A percentile compares a stretch with the other conserved stretches of the same genome.
These are phyloP conservation scores for Palythoa grandis DNA, from an alignment of 92 coral and sea anemone genomes.

Conservation along the genomic window DNA sequence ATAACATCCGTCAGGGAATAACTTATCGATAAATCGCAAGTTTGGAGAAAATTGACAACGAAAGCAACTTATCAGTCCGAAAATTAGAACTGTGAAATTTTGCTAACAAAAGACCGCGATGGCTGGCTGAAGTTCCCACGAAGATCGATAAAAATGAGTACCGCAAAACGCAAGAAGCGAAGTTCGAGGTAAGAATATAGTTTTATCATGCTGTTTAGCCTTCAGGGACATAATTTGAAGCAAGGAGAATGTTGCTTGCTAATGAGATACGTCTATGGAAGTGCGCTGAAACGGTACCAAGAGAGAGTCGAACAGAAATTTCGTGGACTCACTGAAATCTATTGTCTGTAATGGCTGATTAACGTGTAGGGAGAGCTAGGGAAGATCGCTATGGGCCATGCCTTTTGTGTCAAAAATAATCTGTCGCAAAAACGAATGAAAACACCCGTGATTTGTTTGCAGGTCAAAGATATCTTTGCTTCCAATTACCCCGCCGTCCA, in stretches of 20 bases:
- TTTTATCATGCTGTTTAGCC: not conserved
- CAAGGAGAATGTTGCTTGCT: slow-evolving; percentile 16
- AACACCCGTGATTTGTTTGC: slow-evolving; percentile 47
- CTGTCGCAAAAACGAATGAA: slow-evolving; percentile 22
- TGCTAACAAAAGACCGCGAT: slow-evolving; percentile 40
- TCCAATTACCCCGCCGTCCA: slow-evolving; percentile 34
- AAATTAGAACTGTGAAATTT: slow-evolving; percentile 34
- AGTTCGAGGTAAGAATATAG: slow-evolving; percentile 78
- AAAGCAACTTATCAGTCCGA: slow-evolving; percentile 38
- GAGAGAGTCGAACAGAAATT: not conserved
- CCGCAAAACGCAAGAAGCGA: slow-evolving; percentile 90
- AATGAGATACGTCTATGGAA: slow-evolving; percentile 27
- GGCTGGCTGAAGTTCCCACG: slow-evolving; percentile 49
- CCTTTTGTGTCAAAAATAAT: not conserved
- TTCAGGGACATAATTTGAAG: not conserved
- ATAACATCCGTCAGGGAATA: slow-evolving; percentile 22
- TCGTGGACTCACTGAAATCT: slow-evolving; percentile 19
- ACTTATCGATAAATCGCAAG: slow-evolving; percentile 23
- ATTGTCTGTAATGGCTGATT: slow-evolving; percentile 29
- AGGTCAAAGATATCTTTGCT: slow-evolving; percentile 48
- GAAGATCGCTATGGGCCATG: not conserved
- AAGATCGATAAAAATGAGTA: slow-evolving; percentile 70
- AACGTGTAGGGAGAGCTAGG: slow-evolving; percentile 17
- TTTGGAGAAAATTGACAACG: slow-evolving; percentile 24
- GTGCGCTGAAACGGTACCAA: slow-evolving; percentile 20